Conservation (phyloP, 2,888 invertebrate species). For the Campaea margaritaria region DNA sequence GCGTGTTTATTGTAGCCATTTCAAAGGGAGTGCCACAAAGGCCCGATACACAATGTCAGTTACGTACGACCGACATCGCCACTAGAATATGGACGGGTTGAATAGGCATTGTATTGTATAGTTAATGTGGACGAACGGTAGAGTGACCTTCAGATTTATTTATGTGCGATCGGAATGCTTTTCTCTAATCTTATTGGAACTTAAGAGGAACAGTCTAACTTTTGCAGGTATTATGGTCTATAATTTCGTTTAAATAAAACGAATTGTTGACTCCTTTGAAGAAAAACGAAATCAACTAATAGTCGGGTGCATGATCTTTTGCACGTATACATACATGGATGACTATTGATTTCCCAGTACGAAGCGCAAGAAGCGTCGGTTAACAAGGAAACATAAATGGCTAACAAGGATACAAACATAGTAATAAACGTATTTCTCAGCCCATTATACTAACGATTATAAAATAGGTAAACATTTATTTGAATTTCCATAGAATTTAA, state of each 20-base stretch:
- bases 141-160: constrained; percentile 34
- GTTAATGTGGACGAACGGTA: constrained; percentile 27
- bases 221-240: too few relatives aligned
- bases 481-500: constrained; percentile 1
- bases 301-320: neutral
- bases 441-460: too few relatives aligned
- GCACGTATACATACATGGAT: neutral
- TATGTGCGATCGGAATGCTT: constrained; percentile 10
- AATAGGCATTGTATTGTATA: constrained; percentile 48
- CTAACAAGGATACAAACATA: too few relatives aligned
- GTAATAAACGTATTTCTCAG: neutral
- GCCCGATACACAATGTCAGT: constrained; percentile 57
- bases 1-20: constrained; percentile 65
- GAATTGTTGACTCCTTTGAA: too few relatives aligned
- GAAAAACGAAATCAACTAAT: too few relatives aligned
- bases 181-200: too few relatives aligned
- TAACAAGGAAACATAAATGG: too few relatives aligned
- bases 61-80: constrained; percentile 48
- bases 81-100: constrained; percentile 52
- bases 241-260: too few relatives aligned
- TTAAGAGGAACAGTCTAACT: too few relatives aligned
- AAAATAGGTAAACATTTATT: neutral
- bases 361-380: neutral
- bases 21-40: constrained; percentile 67
- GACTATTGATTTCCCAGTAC: neutral